Evolutionary conservation across 2,797 vertebrate species (phyloP).

Genomic region (Hoplostethus mediterraneus): DNA sequence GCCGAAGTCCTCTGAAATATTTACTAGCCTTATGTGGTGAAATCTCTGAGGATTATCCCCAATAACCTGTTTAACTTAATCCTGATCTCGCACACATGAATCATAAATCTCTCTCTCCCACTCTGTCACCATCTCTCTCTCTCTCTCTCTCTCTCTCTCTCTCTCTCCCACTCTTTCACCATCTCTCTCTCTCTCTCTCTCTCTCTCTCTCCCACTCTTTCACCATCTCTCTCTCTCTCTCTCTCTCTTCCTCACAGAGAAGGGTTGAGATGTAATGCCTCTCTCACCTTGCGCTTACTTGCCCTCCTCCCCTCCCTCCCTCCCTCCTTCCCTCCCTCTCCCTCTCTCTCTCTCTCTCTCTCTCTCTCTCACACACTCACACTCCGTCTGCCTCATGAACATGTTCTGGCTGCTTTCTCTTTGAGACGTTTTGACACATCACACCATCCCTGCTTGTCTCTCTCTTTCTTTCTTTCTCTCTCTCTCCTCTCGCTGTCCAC

Average conservation of each 20-base stretch:
- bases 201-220: slow-evolving; percentile 52
- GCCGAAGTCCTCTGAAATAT: slow-evolving; percentile 74
- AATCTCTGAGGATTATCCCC: slow-evolving; percentile 83
- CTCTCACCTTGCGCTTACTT: too few species aligned
- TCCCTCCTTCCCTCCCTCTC: slow-evolving; percentile 50
- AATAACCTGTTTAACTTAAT: slow-evolving; percentile 88
- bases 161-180: slow-evolving; percentile 65
- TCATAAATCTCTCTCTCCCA: slow-evolving; percentile 75
- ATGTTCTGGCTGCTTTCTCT: slow-evolving; percentile 60
- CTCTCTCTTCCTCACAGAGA: slow-evolving; percentile 11
- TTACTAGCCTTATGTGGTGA: slow-evolving; percentile 80
- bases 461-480: slow-evolving; percentile 10
- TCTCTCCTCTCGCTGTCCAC: slow-evolving; percentile 2
- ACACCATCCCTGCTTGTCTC: slow-evolving; percentile 29
- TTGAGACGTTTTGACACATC: slow-evolving; percentile 55
- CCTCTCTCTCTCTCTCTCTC: slow-evolving; percentile 42
- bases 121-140: slow-evolving; percentile 67
- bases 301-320: too few species aligned
- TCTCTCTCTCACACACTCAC: slow-evolving; percentile 41
- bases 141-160: slow-evolving; percentile 1
- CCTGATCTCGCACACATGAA: slow-evolving; percentile 85
- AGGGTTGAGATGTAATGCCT: too few species aligned
- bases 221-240: slow-evolving; percentile 50
- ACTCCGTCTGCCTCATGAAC: slow-evolving; percentile 69
- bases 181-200: slow-evolving; percentile 37